A percentile compares a stretch with the other conserved stretches of the same genome.
Evolutionary conservation across 2,888 invertebrate genomes (phyloP).

Genomic region (Acleris emargana): DNA sequence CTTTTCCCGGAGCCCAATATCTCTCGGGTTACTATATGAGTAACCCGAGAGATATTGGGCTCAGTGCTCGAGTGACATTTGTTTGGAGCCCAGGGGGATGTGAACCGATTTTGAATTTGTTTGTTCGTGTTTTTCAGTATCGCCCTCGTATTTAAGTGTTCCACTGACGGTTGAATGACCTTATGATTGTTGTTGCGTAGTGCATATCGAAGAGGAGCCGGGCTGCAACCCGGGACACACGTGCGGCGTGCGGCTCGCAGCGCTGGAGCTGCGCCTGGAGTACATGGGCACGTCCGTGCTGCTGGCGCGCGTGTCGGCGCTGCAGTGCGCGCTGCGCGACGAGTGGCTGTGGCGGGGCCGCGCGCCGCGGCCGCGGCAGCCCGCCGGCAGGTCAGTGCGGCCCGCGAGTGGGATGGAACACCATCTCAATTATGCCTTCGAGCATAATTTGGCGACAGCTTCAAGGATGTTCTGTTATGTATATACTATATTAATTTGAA

Average conservation of each 20-base stretch:
- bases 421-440: too few species aligned
- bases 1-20: too few species aligned
- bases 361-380: slow-evolving; percentile 35
- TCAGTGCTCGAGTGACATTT: too few species aligned
- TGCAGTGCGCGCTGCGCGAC: slow-evolving; percentile 92
- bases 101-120: too few species aligned
- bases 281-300: slow-evolving; percentile 99
- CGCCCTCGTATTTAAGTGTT: too few species aligned
- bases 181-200: slow-evolving; percentile 61
- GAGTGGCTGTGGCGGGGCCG: slow-evolving; percentile 86
- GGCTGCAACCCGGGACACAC: slow-evolving; percentile 95
- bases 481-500: not conserved
- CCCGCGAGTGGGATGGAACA: too few species aligned
- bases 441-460: too few species aligned
- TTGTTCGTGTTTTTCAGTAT: too few species aligned
- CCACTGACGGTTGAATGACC: too few species aligned
- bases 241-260: slow-evolving; percentile 91
- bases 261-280: slow-evolving; percentile 95
- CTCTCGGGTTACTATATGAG: too few species aligned
- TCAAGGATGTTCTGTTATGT: not conserved
- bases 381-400: slow-evolving; percentile 41
- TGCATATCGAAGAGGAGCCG: slow-evolving; percentile 95
- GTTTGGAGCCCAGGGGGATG: too few species aligned
- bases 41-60: too few species aligned
- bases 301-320: slow-evolving; percentile 93